Conservation (phyloP, 1,140 invertebrate species). For the Aleiodes sp. region DNA sequence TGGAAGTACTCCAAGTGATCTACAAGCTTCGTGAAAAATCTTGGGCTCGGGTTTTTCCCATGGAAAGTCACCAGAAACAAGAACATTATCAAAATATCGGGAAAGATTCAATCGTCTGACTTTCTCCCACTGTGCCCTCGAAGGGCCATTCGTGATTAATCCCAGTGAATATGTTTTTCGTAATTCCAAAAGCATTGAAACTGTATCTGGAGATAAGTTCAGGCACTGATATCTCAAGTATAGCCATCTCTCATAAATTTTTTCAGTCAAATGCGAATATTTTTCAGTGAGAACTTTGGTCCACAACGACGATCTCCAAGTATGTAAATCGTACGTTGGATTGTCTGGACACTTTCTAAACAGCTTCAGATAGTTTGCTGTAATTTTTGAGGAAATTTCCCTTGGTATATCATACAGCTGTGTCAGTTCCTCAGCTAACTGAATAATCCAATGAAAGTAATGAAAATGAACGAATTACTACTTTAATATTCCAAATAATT, state of each 20-base stretch:
- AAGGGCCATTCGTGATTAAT: constrained; percentile 85
- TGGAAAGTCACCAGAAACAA: constrained; percentile 83
- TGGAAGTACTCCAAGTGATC: constrained; percentile 75
- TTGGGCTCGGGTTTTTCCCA: constrained; percentile 84
- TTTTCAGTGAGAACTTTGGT: constrained; percentile 77
- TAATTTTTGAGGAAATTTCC: constrained; percentile 71
- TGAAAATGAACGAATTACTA: constrained; percentile 29
- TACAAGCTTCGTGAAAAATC: constrained; percentile 82
- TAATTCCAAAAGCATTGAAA: constrained; percentile 72
- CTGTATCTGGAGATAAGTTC: constrained; percentile 72
- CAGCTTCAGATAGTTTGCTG: constrained; percentile 74
- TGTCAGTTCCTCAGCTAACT: constrained; percentile 77
- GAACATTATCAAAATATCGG: constrained; percentile 79
- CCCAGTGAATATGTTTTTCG: constrained; percentile 77
- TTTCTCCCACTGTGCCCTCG: constrained; percentile 88
- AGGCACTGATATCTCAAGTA: constrained; percentile 78
- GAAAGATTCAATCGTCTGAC: constrained; percentile 73
- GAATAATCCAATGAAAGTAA: constrained; percentile 53
- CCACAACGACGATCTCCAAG: constrained; percentile 81
- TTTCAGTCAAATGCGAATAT: constrained; percentile 75
- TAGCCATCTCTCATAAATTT: constrained; percentile 80
- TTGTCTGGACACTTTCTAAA: constrained; percentile 84
- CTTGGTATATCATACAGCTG: constrained; percentile 73
- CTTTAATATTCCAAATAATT: background rate
- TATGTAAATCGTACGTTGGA: constrained; percentile 73